Evolutionary conservation across 2,888 invertebrate genomes (phyloP).

Genomic region (Meliscaeva auricollis): DNA sequence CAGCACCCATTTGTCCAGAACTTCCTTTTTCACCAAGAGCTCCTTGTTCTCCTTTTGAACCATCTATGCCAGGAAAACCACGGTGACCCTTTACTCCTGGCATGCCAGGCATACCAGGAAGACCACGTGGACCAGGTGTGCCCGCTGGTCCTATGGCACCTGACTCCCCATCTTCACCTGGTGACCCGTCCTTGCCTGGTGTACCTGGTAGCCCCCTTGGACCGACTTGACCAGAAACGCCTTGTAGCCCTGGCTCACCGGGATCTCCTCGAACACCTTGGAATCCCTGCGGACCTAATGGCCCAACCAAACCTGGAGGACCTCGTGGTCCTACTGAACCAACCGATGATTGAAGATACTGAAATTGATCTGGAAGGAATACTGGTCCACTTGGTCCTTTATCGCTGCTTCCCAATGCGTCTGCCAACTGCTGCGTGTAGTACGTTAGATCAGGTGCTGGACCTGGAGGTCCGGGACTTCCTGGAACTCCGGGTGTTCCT

Average conservation of each 20-base stretch:
- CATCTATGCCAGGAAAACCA: conserved; percentile 92
- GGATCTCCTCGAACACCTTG: conserved; percentile 91
- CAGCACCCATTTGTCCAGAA: conserved; percentile 88
- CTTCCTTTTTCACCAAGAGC: conserved; percentile 90
- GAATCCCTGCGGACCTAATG: conserved; percentile 91
- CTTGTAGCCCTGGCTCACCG: conserved; percentile 90
- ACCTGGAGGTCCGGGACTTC: conserved; percentile 88
- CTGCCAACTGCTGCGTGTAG: conserved; percentile 90
- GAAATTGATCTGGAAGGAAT: conserved; percentile 88
- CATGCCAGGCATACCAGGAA: conserved; percentile 90
- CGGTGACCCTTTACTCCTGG: conserved; percentile 93
- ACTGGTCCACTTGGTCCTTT: conserved; percentile 89
- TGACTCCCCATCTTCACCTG: conserved; percentile 92
- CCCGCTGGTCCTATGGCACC: conserved; percentile 90
- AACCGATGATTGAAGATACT: conserved; percentile 91
- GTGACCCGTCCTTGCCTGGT: conserved; percentile 90
- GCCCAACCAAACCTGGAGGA: conserved; percentile 87
- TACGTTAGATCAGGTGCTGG: conserved; percentile 81
- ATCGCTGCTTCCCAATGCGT: conserved; percentile 89
- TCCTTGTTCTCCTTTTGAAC: conserved; percentile 93
- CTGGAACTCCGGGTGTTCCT: conserved; percentile 83
- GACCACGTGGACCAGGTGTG: conserved; percentile 90
- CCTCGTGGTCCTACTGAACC: conserved; percentile 93
- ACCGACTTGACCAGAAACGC: conserved; percentile 89
- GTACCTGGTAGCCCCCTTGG: conserved; percentile 89